Conservation (phyloP, 2,888 invertebrate species). For the Ypsolopha scabrella region DNA sequence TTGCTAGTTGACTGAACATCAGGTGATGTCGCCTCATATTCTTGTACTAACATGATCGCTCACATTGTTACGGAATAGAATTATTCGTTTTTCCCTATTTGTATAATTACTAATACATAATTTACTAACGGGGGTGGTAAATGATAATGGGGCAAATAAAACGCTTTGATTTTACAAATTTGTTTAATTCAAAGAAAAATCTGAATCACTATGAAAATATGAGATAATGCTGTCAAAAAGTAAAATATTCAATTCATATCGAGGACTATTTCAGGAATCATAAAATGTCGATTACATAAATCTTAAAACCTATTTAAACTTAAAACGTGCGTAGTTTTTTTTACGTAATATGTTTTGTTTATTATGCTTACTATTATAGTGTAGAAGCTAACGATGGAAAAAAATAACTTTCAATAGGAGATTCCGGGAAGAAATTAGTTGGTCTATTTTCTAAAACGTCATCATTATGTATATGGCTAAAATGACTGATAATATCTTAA, state of each 20-base stretch:
- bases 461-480: constrained; percentile 23
- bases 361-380: constrained; percentile 3
- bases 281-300: not conserved
- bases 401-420: not conserved
- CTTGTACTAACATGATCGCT: too few species aligned
- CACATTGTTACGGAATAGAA: too few species aligned
- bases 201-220: constrained; percentile 18
- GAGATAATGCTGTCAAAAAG: constrained; percentile 24
- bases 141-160: constrained; percentile 18
- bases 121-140: too few species aligned
- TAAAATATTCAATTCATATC: constrained; percentile 13
- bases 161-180: constrained; percentile 22
- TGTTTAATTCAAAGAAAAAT: constrained; percentile 37
- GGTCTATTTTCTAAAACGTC: not conserved
- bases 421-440: not conserved
- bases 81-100: too few species aligned
- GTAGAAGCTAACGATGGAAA: too few species aligned
- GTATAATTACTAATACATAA: too few species aligned
- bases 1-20: too few species aligned
- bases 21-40: too few species aligned
- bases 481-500: constrained; percentile 23
- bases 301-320: not conserved
- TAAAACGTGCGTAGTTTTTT: not conserved
- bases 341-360: not conserved
- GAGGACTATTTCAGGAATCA: not conserved